A percentile compares a stretch with the other conserved stretches of the same genome.
Evolutionary conservation across 2,797 vertebrate species (phyloP).

Genomic region (Lagorchestes hirsutus): DNA sequence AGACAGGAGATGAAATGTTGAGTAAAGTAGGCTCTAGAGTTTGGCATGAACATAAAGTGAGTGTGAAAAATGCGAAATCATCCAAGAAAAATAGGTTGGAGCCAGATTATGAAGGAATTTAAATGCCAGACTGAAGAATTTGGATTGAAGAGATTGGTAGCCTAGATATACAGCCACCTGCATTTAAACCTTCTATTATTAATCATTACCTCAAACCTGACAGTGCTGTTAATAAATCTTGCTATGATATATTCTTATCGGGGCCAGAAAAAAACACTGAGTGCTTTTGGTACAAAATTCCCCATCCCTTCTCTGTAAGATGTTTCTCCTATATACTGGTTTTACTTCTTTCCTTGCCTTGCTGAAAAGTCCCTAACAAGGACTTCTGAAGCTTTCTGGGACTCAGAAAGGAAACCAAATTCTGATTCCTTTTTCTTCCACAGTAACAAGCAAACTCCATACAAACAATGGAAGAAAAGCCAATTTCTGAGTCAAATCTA

Average conservation of each 20-base stretch:
- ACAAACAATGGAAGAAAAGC: background rate
- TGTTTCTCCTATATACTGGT: background rate
- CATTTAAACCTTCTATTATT: background rate
- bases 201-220: background rate
- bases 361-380: background rate
- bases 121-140: background rate
- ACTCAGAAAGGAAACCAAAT: background rate
- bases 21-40: background rate
- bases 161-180: background rate
- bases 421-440: background rate
- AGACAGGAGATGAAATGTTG: background rate
- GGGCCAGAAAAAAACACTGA: background rate
- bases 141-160: background rate
- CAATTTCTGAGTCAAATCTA: background rate
- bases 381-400: background rate
- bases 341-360: background rate
- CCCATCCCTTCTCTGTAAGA: background rate
- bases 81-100: background rate
- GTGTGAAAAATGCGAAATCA: background rate
- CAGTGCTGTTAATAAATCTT: background rate
- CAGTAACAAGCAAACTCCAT: background rate
- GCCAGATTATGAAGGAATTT: background rate
- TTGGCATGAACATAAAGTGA: background rate
- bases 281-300: background rate
- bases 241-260: background rate